These are phyloP conservation scores for Eospalax fontanierii DNA, from an alignment of 2,797 vertebrate species.

Conservation along the genomic window DNA sequence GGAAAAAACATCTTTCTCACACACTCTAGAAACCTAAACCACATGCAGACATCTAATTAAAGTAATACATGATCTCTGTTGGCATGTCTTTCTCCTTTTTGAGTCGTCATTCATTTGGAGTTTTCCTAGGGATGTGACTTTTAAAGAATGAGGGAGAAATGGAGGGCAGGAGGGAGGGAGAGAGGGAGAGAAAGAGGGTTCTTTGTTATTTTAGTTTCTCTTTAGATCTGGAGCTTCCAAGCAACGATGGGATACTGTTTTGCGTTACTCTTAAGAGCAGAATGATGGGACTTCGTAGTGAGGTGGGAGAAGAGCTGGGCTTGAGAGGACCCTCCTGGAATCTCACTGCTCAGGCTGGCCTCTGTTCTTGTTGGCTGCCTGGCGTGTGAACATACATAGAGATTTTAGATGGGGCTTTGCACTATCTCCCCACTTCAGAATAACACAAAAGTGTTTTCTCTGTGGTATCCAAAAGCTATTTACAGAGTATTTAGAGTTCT, in stretches of 20 bases:
- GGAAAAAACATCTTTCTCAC: background rate
- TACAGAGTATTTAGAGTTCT: slow-evolving; percentile 5
- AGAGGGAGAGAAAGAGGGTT: background rate
- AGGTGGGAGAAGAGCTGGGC: background rate
- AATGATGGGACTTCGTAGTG: background rate
- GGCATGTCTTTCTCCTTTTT: slow-evolving; percentile 10
- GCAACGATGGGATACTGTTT: background rate
- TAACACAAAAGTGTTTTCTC: background rate
- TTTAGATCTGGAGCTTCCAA: slow-evolving; percentile 44
- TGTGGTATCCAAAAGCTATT: background rate
- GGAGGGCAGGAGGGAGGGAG: background rate
- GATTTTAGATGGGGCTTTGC: background rate
- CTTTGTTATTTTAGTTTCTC: slow-evolving; percentile 3
- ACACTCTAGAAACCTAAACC: background rate
- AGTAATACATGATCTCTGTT: slow-evolving; percentile 32
- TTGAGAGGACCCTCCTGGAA: background rate
- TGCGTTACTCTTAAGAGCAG: background rate
- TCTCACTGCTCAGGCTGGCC: background rate
- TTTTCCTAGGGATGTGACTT: background rate
- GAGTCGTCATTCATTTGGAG: background rate
- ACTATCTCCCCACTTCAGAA: background rate
- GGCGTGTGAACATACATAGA: background rate
- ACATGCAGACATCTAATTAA: slow-evolving; percentile 49
- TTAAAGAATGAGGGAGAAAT: too few species aligned
- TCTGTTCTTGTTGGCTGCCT: background rate